Evolutionary conservation across 2,888 invertebrate genomes (phyloP).

Genomic region (Andrena flavipes): DNA sequence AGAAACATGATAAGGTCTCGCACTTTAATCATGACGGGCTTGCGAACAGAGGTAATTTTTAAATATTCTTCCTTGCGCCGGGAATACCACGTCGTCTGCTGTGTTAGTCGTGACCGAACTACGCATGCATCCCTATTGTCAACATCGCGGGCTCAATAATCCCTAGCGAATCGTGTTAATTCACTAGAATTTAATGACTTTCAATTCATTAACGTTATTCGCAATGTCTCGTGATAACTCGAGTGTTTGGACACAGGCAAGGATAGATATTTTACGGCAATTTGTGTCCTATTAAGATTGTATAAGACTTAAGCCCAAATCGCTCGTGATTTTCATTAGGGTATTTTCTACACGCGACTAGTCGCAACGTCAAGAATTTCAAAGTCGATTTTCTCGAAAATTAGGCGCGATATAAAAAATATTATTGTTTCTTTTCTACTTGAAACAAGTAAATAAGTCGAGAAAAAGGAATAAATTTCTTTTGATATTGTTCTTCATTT

Average conservation of each 20-base stretch:
- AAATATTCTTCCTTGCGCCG: constrained; percentile 47
- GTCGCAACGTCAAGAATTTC: too few relatives aligned
- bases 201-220: not conserved
- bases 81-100: constrained; percentile 64
- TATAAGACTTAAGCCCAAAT: too few relatives aligned
- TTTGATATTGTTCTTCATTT: too few relatives aligned
- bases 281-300: too few relatives aligned
- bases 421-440: too few relatives aligned
- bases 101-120: constrained; percentile 16
- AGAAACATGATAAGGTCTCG: constrained; percentile 33
- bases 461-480: too few relatives aligned
- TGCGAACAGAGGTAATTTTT: constrained; percentile 28
- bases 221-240: not conserved
- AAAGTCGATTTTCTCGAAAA: too few relatives aligned
- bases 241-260: not conserved
- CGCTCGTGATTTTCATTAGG: too few relatives aligned
- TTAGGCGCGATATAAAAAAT: too few relatives aligned
- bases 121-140: constrained; percentile 25
- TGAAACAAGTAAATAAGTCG: too few relatives aligned
- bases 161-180: constrained; percentile 33
- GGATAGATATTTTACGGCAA: too few relatives aligned
- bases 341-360: too few relatives aligned
- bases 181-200: constrained; percentile 13
- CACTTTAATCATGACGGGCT: constrained; percentile 49
- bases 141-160: constrained; percentile 16